phyloP scores from a whole-genome alignment of 1,140 invertebrate species.

The Zophobas morio region DNA sequence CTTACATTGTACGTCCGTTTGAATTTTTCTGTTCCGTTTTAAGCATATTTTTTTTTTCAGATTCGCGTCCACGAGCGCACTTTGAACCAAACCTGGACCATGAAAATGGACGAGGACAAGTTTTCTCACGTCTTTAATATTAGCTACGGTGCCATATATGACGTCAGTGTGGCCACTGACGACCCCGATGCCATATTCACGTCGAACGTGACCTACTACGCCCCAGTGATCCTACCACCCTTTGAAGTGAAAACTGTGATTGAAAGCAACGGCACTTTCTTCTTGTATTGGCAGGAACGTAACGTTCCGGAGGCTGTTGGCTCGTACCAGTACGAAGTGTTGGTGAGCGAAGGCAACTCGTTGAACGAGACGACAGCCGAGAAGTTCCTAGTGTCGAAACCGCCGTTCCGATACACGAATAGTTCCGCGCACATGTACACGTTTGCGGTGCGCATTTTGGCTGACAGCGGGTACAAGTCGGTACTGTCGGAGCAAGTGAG shows the following conservation, averaged over 20 bases:
- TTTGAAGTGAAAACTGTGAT: conserved; percentile 74
- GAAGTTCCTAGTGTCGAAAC: conserved; percentile 67
- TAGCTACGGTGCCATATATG: conserved; percentile 77
- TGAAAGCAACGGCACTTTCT: conserved; percentile 72
- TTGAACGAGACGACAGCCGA: conserved; percentile 71
- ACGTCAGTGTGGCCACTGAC: conserved; percentile 73
- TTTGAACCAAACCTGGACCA: conserved; percentile 62
- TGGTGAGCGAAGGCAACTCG: conserved; percentile 72
- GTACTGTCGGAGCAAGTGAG: conserved; percentile 71
- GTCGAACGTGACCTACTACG: conserved; percentile 69
- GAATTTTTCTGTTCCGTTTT: neutral
- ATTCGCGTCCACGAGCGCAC: conserved; percentile 62
- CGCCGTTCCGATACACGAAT: conserved; percentile 74
- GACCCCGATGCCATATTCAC: conserved; percentile 68
- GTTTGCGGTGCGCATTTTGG: conserved; percentile 76
- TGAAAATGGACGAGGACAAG: conserved; percentile 66
- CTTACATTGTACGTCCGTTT: conserved; percentile 58
- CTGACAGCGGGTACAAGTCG: conserved; percentile 77
- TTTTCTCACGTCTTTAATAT: conserved; percentile 73
- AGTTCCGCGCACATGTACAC: conserved; percentile 72
- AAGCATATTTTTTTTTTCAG: conserved; percentile 47
- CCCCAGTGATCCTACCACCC: conserved; percentile 76
- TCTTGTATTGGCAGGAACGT: conserved; percentile 75
- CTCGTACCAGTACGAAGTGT: conserved; percentile 73
- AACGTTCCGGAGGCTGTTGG: conserved; percentile 55